These are phyloP conservation scores for Chamaea fasciata DNA, from an alignment of 2,113 vertebrate genomes.

Conservation along the genomic window DNA sequence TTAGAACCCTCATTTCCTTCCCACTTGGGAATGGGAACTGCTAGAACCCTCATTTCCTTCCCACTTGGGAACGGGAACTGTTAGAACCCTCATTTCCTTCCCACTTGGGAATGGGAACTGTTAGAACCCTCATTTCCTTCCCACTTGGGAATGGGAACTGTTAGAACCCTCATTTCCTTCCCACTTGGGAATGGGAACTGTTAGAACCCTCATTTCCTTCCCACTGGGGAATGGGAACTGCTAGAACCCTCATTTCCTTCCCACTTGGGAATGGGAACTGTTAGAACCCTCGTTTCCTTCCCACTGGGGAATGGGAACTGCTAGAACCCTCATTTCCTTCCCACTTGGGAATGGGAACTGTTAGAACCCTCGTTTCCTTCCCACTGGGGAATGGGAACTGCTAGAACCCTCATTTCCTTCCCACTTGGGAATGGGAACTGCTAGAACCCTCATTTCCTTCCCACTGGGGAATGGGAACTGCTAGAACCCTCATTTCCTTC, in stretches of 20 bases:
- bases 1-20: not conserved
- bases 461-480: not conserved
- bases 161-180: not conserved
- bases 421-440: not conserved
- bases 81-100: not conserved
- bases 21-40: too few species aligned
- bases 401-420: accelerated
- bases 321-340: accelerated
- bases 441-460: accelerated
- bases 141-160: too few species aligned
- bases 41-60: not conserved
- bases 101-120: too few species aligned
- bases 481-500: accelerated
- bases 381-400: not conserved
- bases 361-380: accelerated
- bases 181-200: too few species aligned
- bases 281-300: accelerated
- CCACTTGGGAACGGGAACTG: too few species aligned
- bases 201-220: not conserved
- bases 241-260: not conserved
- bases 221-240: too few species aligned
- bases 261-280: not conserved
- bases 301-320: not conserved
- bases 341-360: not conserved
- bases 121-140: not conserved